phyloP scores from a whole-genome alignment of 1,140 invertebrate genomes.

The Microplitis demolitor region DNA sequence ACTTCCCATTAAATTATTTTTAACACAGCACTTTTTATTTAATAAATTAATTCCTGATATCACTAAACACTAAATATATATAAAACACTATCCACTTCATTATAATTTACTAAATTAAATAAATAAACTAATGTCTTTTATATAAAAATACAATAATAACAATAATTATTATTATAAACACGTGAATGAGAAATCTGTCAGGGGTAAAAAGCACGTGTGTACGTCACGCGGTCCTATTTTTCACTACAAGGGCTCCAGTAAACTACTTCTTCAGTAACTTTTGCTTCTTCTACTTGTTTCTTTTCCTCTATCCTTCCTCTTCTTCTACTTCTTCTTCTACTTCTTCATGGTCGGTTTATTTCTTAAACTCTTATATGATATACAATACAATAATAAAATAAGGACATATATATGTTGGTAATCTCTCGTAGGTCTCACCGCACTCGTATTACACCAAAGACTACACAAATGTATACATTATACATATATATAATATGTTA shows the following conservation, averaged over 20 bases:
- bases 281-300: conserved; percentile 6
- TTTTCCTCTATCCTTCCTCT: too few species aligned
- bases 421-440: not conserved
- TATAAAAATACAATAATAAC: not conserved
- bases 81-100: not conserved
- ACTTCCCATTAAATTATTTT: not conserved
- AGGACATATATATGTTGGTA: not conserved
- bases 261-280: conserved; percentile 1
- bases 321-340: not conserved
- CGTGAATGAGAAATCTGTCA: conserved; percentile 17
- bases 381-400: not conserved
- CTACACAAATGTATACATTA: not conserved
- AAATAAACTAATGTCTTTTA: not conserved
- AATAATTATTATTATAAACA: not conserved
- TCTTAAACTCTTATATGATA: not conserved
- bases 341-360: not conserved
- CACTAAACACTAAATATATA: not conserved
- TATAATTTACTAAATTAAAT: not conserved
- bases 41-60: not conserved
- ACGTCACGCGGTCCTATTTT: conserved; percentile 29
- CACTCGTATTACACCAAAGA: not conserved
- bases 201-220: conserved; percentile 33
- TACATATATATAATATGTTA: too few species aligned
- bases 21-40: not conserved
- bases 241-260: conserved; percentile 29